A percentile compares a stretch with the other conserved stretches of the same genome.
phyloP scores from a whole-genome alignment of 1,140 invertebrate species.

The Meloidogyne floridensis region DNA sequence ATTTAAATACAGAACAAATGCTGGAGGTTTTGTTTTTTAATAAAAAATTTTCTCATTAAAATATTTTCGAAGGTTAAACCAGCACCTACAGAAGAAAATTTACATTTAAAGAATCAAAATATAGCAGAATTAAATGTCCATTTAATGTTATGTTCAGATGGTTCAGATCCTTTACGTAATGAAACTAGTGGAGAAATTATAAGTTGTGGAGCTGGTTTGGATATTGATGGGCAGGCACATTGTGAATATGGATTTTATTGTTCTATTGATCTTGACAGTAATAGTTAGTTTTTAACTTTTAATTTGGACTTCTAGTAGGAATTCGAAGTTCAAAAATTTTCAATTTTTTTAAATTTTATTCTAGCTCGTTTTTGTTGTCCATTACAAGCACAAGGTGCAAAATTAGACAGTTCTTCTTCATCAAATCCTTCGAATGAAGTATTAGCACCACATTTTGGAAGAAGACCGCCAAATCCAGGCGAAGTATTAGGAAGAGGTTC shows the following conservation, averaged over 20 bases:
- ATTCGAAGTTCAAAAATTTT: background rate
- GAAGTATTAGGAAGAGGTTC: conserved; percentile 58
- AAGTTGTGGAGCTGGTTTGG: conserved; percentile 56
- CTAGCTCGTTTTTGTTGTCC: conserved; percentile 58
- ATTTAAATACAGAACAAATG: background rate
- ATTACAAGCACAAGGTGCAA: conserved; percentile 42
- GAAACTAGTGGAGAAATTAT: conserved; percentile 43
- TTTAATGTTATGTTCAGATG: conserved; percentile 59
- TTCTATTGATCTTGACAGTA: conserved; percentile 56
- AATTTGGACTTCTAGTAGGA: too few species aligned
- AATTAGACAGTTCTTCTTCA: conserved; percentile 35
- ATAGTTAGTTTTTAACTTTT: conserved; percentile 13
- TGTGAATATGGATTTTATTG: conserved; percentile 63
- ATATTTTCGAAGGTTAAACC: background rate
- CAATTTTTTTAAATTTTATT: background rate
- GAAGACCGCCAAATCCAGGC: conserved; percentile 52
- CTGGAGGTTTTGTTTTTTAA: background rate
- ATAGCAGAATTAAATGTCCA: conserved; percentile 29
- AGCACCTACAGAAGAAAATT: background rate
- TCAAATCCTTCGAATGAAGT: conserved; percentile 47
- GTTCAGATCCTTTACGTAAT: conserved; percentile 57
- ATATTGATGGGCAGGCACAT: conserved; percentile 58
- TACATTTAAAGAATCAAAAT: conserved; percentile 11
- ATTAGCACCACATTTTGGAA: conserved; percentile 59
- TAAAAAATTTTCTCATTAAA: background rate